Percentiles rank a stretch among this genome's conserved stretches.
phyloP scores from a whole-genome alignment of 1,140 invertebrate genomes.

The Scaptomyza graminum region DNA sequence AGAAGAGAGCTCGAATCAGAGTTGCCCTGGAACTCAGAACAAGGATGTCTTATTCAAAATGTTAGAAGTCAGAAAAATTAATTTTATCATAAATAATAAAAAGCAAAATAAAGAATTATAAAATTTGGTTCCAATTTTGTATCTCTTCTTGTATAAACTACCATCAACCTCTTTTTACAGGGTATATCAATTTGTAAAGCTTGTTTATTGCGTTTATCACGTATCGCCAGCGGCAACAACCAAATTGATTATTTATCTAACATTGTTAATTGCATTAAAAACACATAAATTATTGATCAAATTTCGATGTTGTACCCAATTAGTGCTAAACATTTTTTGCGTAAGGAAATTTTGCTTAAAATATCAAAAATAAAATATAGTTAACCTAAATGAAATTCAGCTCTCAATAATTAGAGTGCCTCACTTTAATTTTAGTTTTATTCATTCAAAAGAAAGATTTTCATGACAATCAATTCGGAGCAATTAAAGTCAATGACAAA shows the following conservation, averaged over 20 bases:
- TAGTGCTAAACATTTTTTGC: no score
- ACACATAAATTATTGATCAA: neutral
- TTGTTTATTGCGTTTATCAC: slow-evolving; percentile 15
- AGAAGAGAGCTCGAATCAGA: neutral
- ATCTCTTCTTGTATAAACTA: neutral
- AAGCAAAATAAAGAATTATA: no score
- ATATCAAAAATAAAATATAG: no score
- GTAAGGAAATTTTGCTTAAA: no score
- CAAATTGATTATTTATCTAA: slow-evolving; percentile 13
- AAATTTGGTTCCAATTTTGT: no score
- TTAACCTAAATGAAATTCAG: no score
- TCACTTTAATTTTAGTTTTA: no score
- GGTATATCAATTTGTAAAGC: neutral
- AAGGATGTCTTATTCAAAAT: no score
- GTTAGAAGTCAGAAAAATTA: no score
- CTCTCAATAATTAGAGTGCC: no score
- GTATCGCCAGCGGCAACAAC: slow-evolving; percentile 1
- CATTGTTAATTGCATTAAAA: slow-evolving; percentile 11
- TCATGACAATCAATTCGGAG: neutral
- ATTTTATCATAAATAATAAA: neutral
- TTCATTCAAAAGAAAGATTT: neutral
- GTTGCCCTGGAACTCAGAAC: no score
- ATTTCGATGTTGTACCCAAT: neutral
- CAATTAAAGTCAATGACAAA: neutral
- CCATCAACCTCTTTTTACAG: neutral